phyloP scores from a whole-genome alignment of 2,888 invertebrate species.

The Crioceris asparagi region DNA sequence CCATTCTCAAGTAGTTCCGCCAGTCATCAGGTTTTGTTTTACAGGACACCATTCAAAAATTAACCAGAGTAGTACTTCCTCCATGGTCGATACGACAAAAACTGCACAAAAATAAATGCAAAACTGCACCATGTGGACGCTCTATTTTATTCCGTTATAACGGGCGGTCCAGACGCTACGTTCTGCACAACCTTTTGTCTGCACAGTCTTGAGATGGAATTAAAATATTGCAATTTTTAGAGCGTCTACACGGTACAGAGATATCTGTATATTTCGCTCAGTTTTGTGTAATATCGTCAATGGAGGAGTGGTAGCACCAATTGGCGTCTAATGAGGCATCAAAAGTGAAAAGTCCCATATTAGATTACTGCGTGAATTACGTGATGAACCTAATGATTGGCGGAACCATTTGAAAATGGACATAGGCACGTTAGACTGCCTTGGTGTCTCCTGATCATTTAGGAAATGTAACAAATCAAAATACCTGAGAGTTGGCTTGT shows the following conservation, averaged over 20 bases:
- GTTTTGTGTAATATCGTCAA: neutral
- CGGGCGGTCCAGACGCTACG: too few species aligned
- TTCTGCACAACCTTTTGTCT: too few species aligned
- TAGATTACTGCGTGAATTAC: neutral
- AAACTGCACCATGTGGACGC: constrained; percentile 4
- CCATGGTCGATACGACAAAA: too few species aligned
- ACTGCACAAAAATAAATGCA: too few species aligned
- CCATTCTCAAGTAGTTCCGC: too few species aligned
- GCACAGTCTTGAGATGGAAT: too few species aligned
- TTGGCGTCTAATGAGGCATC: neutral
- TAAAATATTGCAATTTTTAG: too few species aligned
- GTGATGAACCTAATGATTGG: neutral
- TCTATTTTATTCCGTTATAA: constrained; percentile 2
- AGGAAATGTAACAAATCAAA: neutral
- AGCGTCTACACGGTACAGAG: neutral
- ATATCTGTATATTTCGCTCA: neutral
- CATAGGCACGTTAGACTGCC: neutral
- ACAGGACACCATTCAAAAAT: too few species aligned
- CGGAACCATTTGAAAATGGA: neutral
- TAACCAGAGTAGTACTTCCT: too few species aligned
- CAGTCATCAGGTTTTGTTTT: too few species aligned
- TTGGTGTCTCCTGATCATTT: neutral
- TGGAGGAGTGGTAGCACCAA: neutral
- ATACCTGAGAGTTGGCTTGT: neutral
- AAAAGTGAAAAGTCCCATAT: neutral